Base-by-base conservation (phyloP, 2,113 vertebrate species). In the Microcebus lehilahytsara region DNA sequence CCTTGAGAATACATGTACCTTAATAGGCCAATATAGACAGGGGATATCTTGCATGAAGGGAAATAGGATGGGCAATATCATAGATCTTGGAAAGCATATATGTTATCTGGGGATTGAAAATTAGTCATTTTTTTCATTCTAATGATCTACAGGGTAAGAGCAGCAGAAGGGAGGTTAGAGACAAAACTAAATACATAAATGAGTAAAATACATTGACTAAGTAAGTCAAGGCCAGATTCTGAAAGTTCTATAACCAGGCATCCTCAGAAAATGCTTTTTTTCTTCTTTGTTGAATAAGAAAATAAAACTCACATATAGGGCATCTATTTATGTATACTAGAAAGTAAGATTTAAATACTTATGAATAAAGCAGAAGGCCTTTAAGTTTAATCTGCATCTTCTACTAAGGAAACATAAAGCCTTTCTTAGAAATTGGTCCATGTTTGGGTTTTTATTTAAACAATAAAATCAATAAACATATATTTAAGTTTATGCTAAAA, bases 251-350 rank as follows among this genome's bases (percentile, higher is more conserved):
- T 30, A 30, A 3, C 27, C 42, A 84, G 37, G 8, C 4, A n/a
- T 7, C 11, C 34, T 53, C 22, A 75, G 6, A 90, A 46, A 85
- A 25, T 17, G 11, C 10, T 74, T 51, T 66, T 12, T 58, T 19
- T 32, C 34, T 56, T 53, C 6, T 85, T 89, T 89, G 19, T 79
- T 95, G 3, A 89, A 34, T 67, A 79, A 66, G 51, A 80, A 95
- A 95, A 64, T 64, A 80, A 85, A 40, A 72, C 16, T 77, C 17
- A 74, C 66, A 37, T 51, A 22, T n/a, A 37, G 22, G 8, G 1
- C 20, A 40, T n/a, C 1, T 6, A 72, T 67, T 58, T 79, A 78
- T 40, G 25, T 49, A 49, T 16, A 46, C 27, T 2, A 22, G n/a
- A 77, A 62, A 30, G 5, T 32, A 34, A 64, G 22, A 9, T 58